phyloP scores from a whole-genome alignment of 2,797 vertebrate genomes.

The Semaprochilodus insignis region DNA sequence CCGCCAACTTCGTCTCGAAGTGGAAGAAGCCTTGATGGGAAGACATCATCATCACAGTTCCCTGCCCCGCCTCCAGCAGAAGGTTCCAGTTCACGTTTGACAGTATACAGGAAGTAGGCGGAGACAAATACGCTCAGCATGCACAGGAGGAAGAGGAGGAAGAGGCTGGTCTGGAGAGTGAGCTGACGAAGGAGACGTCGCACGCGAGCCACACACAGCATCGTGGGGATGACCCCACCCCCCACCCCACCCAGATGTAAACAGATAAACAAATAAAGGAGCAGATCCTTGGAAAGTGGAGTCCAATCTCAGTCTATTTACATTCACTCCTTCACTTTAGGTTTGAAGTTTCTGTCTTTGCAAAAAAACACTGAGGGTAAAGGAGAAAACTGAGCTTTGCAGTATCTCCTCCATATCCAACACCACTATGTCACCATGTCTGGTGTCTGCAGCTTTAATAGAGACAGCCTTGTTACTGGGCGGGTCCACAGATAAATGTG shows the following conservation, averaged over 20 bases:
- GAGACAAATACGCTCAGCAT: conserved; percentile 85
- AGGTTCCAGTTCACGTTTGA: conserved; percentile 84
- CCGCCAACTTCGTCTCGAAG: conserved; percentile 66
- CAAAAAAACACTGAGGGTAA: conserved; percentile 2
- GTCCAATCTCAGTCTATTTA: conserved; percentile 24
- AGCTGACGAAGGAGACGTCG: conserved; percentile 83
- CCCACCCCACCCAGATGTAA: conserved; percentile 43
- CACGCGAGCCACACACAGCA: conserved; percentile 80
- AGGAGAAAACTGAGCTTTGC: conserved; percentile 3
- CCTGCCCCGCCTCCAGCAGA: conserved; percentile 58
- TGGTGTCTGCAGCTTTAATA: conserved; percentile 25
- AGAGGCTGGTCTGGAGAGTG: conserved; percentile 82
- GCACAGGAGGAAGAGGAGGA: conserved; percentile 85
- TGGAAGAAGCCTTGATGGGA: conserved; percentile 80
- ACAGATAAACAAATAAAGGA: conserved; percentile 9
- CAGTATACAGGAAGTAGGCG: conserved; percentile 87
- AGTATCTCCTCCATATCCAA: conserved; percentile 23
- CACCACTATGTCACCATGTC: conserved; percentile 62
- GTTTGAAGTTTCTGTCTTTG: background rate
- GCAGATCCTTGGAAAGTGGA: background rate
- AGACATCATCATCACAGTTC: conserved; percentile 78
- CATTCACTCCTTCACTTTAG: background rate
- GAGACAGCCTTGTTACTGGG: background rate
- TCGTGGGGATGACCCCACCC: conserved; percentile 68
- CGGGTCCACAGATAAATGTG: background rate